Evolutionary conservation across 2,797 vertebrate species (phyloP), one percentile per base, ranked within the genome.

Genomic region (Numenius phaeopus): DNA sequence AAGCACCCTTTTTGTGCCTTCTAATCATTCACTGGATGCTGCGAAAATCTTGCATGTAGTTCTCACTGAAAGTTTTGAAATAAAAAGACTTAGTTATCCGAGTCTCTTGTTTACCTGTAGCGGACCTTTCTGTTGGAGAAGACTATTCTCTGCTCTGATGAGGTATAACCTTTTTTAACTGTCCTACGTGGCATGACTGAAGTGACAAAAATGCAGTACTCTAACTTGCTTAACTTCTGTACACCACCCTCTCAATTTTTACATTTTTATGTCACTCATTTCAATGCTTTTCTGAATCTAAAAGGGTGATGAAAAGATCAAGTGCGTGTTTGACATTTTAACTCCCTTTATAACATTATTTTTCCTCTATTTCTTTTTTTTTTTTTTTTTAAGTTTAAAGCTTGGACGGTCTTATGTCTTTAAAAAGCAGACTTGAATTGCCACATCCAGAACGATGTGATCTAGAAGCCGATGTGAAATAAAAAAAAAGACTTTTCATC

Each of bases 291-390:
- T 92, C 34, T 79, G 58, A 72, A 82, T 89, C 29, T 57, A 83
- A 90, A 95, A 78, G 13, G 7, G 10, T 66, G 69, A 87, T 81
- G 39, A 82, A 94, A 82, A 79, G 47, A 84, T 76, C 49, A 90
- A 59, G 24, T 81, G 4, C 17, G 8, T 83, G 39, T 90, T 90
- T 96, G 80, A 87, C 23, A 93, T 95, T 90, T 89, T 87, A 94
- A 50, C 49, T 95, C 32, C 26, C 34, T 91, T 93, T 64, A 40
- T 44, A 57, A 65, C 26, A 24, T 66, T 44, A 55, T 78, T 87
- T 80, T 90, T 76, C 7, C 4, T 23, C 32, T 46, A 4, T 1
- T 11, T 47, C 37, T 18, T 40, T 66, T 30, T 20, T 50, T n/a
- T 8, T 42, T 79, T 44, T 18, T 50, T 22, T 6, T 23, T 12